Evolutionary conservation across 37 sponge, comb jelly and placozoan species (phyloP).

Genomic region (Cliona cf. orientalis): DNA sequence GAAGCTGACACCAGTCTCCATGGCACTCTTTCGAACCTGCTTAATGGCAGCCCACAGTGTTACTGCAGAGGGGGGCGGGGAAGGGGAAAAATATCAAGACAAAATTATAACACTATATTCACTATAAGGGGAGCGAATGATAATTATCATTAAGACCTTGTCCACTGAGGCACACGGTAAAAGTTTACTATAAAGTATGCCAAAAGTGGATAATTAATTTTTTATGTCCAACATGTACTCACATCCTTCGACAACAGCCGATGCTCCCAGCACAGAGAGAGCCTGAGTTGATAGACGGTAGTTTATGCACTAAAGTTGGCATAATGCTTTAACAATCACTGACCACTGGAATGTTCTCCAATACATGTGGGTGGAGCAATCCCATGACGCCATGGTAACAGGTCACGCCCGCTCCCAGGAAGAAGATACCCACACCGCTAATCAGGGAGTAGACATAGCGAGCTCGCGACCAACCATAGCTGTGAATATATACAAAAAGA

Average conservation of each 20-base stretch:
- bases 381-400: constrained; percentile 90
- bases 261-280: constrained; percentile 82
- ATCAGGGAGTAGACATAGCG: constrained; percentile 97
- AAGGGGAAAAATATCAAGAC: constrained; percentile 4
- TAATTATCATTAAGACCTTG: too few relatives aligned
- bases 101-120: too few relatives aligned
- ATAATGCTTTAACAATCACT: background rate
- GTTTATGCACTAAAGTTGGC: background rate
- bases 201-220: background rate
- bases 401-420: constrained; percentile 94
- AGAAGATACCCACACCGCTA: constrained; percentile 97
- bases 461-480: constrained; percentile 92
- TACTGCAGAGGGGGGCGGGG: too few relatives aligned
- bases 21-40: constrained; percentile 85
- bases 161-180: background rate
- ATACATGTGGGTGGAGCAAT: constrained; percentile 80
- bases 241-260: constrained; percentile 84
- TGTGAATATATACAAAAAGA: constrained; percentile 4
- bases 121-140: too few relatives aligned
- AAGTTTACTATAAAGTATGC: background rate
- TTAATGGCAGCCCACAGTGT: constrained; percentile 82
- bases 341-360: constrained; percentile 80
- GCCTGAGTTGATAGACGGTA: constrained; percentile 50
- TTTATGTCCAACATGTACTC: background rate
- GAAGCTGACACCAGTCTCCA: constrained; percentile 72